Evolutionary conservation across 2,113 vertebrate species (phyloP), one percentile per base, ranked within the genome.

Genomic region (Lamprotornis superbus): DNA sequence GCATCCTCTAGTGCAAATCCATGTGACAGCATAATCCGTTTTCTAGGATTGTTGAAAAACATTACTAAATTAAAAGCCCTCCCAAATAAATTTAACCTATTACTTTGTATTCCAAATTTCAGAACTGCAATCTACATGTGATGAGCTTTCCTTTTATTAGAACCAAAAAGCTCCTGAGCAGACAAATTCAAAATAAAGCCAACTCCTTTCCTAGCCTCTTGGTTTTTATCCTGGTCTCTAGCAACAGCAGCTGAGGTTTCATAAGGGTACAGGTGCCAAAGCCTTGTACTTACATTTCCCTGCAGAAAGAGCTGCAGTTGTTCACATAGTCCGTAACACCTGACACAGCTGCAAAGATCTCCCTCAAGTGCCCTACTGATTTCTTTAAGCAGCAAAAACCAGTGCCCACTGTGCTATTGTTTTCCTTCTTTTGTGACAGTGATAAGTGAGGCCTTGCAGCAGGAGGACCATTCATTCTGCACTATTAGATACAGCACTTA

Each of bases 341-440:
- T 60, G 67, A 89, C 14, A 53, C 42, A 80, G 74, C 50, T 60
- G 44, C 60, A 63, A 68, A 67, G 39, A 73, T n/a, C 59, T 82
- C 57, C 57, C 76, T 46, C 60, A 70, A 89, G 57, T 69, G 39
- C 63, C 79, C 63, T 35, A 55, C 70, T 77, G 61, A 46, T 79
- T 84, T 83, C 83, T 68, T 65, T 69, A n/a, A 93, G 81, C 56
- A 83, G 83, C 55, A 81, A 86, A 93, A 90, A 28, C 0, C 40
- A 74, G 53, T 61, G 78, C 78, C 75, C 47, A 92, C 37, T 0
- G 1, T 0, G 18, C 83, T 71, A 94, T 63, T 93, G 78, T 96
- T 95, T 95, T 88, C 53, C 65, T 94, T 84, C 83, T 90, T 46
- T 93, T 57, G 83, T 89, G 95, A 96, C 94, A 97, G 74, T 92